A percentile compares a stretch with the other conserved stretches of the same genome.
Conservation (phyloP, 2,888 invertebrate species). For the Cotesia congregata region DNA sequence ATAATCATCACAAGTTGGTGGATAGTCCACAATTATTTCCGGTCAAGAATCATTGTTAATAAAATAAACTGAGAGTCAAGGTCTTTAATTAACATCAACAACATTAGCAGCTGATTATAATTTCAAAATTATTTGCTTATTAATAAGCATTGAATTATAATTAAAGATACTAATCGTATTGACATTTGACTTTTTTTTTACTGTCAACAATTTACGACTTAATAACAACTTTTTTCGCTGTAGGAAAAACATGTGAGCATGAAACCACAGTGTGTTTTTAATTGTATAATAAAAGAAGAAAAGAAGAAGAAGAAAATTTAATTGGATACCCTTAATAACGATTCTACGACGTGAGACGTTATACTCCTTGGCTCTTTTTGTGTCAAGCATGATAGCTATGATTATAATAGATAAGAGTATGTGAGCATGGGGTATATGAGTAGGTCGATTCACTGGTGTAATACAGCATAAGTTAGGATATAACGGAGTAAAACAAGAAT, state of each 20-base stretch:
- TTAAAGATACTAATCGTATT: neutral
- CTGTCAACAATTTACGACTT: neutral
- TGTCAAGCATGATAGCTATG: constrained; percentile 10
- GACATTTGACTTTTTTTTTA: neutral
- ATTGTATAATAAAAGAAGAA: neutral
- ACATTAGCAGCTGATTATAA: neutral
- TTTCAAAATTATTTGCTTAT: neutral
- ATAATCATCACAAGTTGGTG: constrained; percentile 28
- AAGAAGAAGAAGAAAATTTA: neutral
- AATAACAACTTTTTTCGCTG: neutral
- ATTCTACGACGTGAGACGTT: constrained; percentile 7
- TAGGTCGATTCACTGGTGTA: constrained; percentile 15
- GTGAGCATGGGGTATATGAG: neutral
- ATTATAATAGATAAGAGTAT: constrained; percentile 7
- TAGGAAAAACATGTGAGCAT: neutral
- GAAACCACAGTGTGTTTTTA: neutral
- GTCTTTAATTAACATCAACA: neutral
- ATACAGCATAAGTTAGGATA: constrained; percentile 13
- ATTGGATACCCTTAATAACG: neutral
- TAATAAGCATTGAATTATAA: too few species aligned
- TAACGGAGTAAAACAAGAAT: constrained; percentile 35
- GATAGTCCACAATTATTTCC: constrained; percentile 27
- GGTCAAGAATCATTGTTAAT: constrained; percentile 20
- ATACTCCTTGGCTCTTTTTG: constrained; percentile 8
- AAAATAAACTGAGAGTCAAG: constrained; percentile 16